These are phyloP conservation scores for Acrobasis suavella DNA, from an alignment of 2,888 invertebrate species.

Conservation along the genomic window DNA sequence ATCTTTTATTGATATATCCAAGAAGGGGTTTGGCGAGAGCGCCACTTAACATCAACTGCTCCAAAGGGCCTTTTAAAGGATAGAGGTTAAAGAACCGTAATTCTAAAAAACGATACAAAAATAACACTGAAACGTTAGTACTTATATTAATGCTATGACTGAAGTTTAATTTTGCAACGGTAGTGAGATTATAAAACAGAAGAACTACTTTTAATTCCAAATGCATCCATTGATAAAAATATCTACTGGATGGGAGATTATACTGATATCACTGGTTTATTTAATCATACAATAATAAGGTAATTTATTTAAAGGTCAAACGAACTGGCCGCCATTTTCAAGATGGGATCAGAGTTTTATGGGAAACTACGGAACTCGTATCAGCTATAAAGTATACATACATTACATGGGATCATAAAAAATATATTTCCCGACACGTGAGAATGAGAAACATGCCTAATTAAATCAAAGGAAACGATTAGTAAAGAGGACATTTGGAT, in stretches of 20 bases:
- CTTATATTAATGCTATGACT: too few relatives aligned
- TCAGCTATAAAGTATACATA: slow-evolving; percentile 32
- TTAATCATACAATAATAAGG: slow-evolving; percentile 62
- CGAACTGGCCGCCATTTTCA: slow-evolving; percentile 62
- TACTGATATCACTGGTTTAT: slow-evolving; percentile 47
- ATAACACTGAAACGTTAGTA: too few relatives aligned
- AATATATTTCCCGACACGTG: not conserved
- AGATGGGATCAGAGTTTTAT: slow-evolving; percentile 57
- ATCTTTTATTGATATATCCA: too few relatives aligned
- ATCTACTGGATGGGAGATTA: slow-evolving; percentile 40
- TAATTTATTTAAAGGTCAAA: slow-evolving; percentile 72
- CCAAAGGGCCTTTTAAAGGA: too few relatives aligned
- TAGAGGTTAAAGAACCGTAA: too few relatives aligned
- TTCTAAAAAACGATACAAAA: too few relatives aligned
- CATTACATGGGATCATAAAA: slow-evolving; percentile 24
- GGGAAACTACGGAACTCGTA: slow-evolving; percentile 42
- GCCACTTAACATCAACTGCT: too few relatives aligned
- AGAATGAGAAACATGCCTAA: not conserved
- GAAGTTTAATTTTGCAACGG: too few relatives aligned
- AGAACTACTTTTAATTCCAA: not conserved
- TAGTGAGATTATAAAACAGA: too few relatives aligned
- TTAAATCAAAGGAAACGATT: slow-evolving; percentile 19
- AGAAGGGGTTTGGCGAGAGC: too few relatives aligned
- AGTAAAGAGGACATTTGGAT: slow-evolving; percentile 11
- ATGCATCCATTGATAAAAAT: slow-evolving; percentile 16